Base-by-base conservation (phyloP, 1,140 invertebrate species). In the Trachelipus rathkii region DNA sequence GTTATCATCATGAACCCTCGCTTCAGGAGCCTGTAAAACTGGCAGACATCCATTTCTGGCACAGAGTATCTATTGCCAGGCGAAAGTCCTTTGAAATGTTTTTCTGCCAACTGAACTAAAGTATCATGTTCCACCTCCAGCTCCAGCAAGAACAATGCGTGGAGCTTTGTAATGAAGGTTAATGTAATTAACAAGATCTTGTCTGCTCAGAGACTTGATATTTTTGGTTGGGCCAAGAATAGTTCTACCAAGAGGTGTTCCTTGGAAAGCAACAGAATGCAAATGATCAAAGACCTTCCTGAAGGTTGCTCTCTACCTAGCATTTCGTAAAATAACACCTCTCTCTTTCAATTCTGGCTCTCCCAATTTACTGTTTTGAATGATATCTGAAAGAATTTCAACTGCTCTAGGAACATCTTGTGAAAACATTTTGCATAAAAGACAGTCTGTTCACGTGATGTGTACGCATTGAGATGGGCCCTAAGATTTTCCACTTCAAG, bases 231-330 rank as follows among this genome's bases (percentile, higher is more conserved):
- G 97, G 78, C 98, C 98, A 71, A 99, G 89, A 84, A 99, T 99
- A 13, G 98, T 99, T 78, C 95, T 90, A 7, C 96, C 96, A 44
- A 99, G 87, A 50, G 97, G 91, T 53, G 96, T 98, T 44, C 95
- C 96, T 86, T 85, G 84, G 86, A 92, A 99, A 5, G 98, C 98
- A 24, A 91, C 92, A 0, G 95, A 89, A 85, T 99, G 98, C 19
- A 99, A 89, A 85, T 99, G 94, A 87, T 99, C 98, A 85, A 99
- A 99, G 7, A 99, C 96, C 97, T 87, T 99, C 98, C 86, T 99
- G 97, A n/a, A 99, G 87, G 85, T 99, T 99, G 78, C 95, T 97
- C 85, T 99, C 97, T 19, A 99, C 95, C 86, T 99, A n/a, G 96
- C 86, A 99, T 99, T 98, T 77, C 98, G 88, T 4, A 99, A 86